Evolutionary conservation across 2,113 vertebrate genomes (phyloP), one percentile per base, ranked within the genome.

Genomic region (Apteryx mantelli): DNA sequence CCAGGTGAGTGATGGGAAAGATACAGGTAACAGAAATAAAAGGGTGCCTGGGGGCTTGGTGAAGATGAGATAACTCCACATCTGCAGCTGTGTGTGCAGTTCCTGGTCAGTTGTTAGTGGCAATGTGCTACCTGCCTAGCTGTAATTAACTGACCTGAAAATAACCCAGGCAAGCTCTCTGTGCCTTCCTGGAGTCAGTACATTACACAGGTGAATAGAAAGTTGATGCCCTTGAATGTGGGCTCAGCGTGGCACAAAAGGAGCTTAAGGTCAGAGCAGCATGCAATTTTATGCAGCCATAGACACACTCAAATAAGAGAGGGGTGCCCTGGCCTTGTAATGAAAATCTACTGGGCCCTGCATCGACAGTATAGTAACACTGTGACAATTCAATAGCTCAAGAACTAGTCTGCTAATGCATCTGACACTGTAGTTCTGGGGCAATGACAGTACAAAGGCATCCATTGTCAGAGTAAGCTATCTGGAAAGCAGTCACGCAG

Each of bases 391-490:
- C 85, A 88, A 36, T 7, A 70, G 60, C 80, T 94, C 80, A 68
- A 82, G 96, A 95, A 74, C 42, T 56, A 40, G 56, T 61, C 66
- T 58, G 63, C 60, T 75, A 82, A 84, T 73, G 77, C 40, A 73
- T 61, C 61, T 60, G 5, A 93, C 53, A 61, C 19, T 34, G 25
- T 87, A n/a, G 30, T 52, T 48, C 65, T 24, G 44, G 55, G 42
- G 58, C 85, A 96, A 7, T 4, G 55, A 34, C 93, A 92, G 85
- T n/a, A 93, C 86, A 94, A 82, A 95, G 89, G 69, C 75, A 40
- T 60, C 86, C 46, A 20, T 9, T 90, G 79, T 74, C 8, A 4
- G 36, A 55, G 73, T 79, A 80, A 16, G 14, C 61, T 71, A 14
- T 28, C 80, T 71, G 80, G 74, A 95, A 91, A 95, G 87, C 69